Evolutionary conservation across 2,888 invertebrate genomes (phyloP), one percentile per base, ranked within the genome.

Genomic region (Caenorhabditis sp.): DNA sequence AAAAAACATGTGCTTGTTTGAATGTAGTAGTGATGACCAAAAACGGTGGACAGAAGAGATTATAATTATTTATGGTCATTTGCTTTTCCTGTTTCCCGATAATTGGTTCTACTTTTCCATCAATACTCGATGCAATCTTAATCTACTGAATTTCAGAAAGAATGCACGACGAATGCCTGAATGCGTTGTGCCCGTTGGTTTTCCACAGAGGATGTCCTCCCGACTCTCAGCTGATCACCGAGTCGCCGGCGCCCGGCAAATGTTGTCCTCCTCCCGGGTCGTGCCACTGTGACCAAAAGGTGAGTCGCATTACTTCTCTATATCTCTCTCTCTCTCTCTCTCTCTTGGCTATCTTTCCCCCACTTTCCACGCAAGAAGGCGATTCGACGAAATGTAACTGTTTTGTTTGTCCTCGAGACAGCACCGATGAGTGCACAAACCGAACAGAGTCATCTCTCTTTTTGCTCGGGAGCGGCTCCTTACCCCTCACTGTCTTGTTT

Each of bases 131-230:
- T n/a, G n/a, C n/a, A n/a, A n/a, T n/a, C n/a, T n/a, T n/a, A n/a
- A n/a, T n/a, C n/a, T n/a, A n/a, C n/a, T n/a, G n/a, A n/a, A n/a
- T 81, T 85, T 32, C 74, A 84, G 85, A 82, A 83, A 83, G 79
- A 69, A 70, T 64, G 53, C 67, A 67, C 40, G 85, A 85, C 8
- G 76, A 76, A 15, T 87, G 91, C 88, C 56, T 85, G 70, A 84
- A 89, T 61, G 88, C 87, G 8, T 71, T 82, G 61, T 90, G 90
- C 74, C 74, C 85, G 20, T 80, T 89, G 8, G 88, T 90, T 37
- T 89, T 90, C 79, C 88, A 89, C 51, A 89, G 89, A 24, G 82
- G 87, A 22, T 92, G 92, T 69, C 90, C 91, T 5, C 83, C 84
- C 11, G 90, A 90, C 81, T 88, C 90, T 5, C 77, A 83, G 37